Percentiles rank a stretch among this genome's conserved stretches.
Evolutionary conservation across 2,113 vertebrate genomes (phyloP).

Genomic region (Alces alces): DNA sequence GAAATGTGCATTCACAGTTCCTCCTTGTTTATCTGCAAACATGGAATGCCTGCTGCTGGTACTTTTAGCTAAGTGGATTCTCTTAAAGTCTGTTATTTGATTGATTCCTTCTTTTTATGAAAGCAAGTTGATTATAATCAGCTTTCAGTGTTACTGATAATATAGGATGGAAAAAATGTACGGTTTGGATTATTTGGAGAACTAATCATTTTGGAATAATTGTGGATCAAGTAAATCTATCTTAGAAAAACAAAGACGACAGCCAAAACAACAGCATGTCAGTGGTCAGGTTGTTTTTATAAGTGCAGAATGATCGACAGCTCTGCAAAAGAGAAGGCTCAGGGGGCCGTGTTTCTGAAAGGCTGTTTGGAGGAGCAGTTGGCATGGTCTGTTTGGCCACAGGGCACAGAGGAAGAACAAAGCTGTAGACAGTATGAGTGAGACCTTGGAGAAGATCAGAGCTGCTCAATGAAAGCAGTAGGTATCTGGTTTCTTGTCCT

Average conservation of each 20-base stretch:
- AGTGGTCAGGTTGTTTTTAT: not conserved
- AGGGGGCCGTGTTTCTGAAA: not conserved
- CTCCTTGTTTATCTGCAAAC: not conserved
- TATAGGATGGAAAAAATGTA: constrained; percentile 36
- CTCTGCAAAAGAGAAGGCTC: not conserved
- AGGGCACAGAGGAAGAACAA: not conserved
- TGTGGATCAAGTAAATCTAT: constrained; percentile 29
- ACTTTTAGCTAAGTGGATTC: constrained; percentile 14
- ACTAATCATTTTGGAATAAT: not conserved
- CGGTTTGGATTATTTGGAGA: constrained; percentile 39
- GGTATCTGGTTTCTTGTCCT: not conserved
- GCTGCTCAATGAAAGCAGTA: not conserved
- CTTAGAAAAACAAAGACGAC: not conserved
- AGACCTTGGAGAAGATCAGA: not conserved
- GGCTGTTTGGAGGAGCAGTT: not conserved
- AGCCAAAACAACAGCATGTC: not conserved
- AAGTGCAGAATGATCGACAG: not conserved
- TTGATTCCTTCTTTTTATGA: constrained; percentile 63
- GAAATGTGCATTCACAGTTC: not conserved
- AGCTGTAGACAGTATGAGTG: not conserved
- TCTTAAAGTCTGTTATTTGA: constrained; percentile 46
- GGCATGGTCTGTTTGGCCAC: not conserved
- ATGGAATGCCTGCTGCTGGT: not conserved
- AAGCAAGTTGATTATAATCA: constrained; percentile 75
- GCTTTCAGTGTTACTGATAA: constrained; percentile 52